phyloP scores from a whole-genome alignment of 2,113 vertebrate genomes.

The Lophura nycthemera region DNA sequence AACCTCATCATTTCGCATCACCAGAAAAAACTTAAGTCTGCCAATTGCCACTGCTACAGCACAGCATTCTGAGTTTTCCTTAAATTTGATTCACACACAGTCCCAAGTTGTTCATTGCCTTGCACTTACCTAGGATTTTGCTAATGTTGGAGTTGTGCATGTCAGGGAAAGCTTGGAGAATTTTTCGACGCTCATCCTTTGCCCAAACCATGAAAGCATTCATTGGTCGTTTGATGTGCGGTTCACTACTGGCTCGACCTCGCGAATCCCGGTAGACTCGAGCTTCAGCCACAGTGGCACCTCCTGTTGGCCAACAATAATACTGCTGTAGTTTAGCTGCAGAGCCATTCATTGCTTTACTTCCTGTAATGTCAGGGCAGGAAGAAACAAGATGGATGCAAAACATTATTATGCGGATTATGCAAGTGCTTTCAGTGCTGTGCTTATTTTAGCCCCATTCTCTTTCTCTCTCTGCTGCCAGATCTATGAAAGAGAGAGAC shows the following conservation, averaged over 20 bases:
- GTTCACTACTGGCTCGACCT: constrained; percentile 95
- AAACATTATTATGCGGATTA: constrained; percentile 79
- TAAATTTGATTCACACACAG: neutral
- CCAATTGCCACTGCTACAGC: neutral
- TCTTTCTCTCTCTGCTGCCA: neutral
- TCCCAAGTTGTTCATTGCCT: neutral
- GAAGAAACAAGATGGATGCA: constrained; percentile 85
- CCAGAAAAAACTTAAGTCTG: neutral
- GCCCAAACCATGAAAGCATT: constrained; percentile 99
- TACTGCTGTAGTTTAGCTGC: constrained; percentile 92
- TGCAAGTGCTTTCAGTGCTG: neutral
- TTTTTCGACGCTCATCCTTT: constrained; percentile 98
- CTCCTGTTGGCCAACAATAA: constrained; percentile 99
- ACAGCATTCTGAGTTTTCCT: neutral
- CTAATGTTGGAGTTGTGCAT: constrained; percentile 99
- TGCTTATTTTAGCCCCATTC: constrained; percentile 7
- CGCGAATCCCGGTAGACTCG: constrained; percentile 95
- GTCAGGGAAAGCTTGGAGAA: constrained; percentile 98
- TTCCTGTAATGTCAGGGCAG: constrained; percentile 86
- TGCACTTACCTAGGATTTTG: constrained; percentile 95
- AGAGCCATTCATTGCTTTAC: constrained; percentile 92
- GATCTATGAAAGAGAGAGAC: neutral
- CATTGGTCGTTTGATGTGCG: constrained; percentile 99
- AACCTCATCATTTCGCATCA: neutral
- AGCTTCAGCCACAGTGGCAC: constrained; percentile 94